Evolutionary conservation across 2,888 invertebrate genomes (phyloP).

Genomic region (Epirrhoe tristata): DNA sequence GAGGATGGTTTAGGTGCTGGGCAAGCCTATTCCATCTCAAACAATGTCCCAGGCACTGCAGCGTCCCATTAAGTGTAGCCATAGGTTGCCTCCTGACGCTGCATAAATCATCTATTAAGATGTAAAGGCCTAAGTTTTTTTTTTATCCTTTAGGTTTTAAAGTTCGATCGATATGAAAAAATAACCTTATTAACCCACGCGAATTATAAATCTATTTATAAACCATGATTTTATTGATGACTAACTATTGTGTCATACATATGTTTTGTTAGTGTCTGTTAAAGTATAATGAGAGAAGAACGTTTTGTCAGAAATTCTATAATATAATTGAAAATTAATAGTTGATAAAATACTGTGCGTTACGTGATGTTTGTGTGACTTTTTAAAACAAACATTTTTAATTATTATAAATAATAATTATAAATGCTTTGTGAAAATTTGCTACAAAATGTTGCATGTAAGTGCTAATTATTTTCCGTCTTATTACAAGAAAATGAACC

Average conservation of each 20-base stretch:
- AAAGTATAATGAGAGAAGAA: conserved; percentile 11
- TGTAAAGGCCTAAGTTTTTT: no score
- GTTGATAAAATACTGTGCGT: background rate
- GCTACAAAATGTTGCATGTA: background rate
- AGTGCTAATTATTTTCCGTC: background rate
- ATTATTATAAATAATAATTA: no score
- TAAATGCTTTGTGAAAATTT: background rate
- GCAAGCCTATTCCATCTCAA: no score
- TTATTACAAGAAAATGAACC: no score
- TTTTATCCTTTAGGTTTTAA: background rate
- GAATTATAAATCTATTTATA: conserved; percentile 25
- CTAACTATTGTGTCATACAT: conserved; percentile 28
- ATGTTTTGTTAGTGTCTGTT: conserved; percentile 15
- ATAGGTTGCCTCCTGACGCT: no score
- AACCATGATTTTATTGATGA: conserved; percentile 26
- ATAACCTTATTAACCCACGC: background rate
- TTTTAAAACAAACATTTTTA: no score
- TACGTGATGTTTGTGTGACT: background rate
- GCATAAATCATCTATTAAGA: no score
- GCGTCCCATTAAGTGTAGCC: no score
- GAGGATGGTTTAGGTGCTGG: no score
- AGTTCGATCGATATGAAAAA: background rate
- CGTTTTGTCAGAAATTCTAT: conserved; percentile 3
- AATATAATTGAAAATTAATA: background rate
- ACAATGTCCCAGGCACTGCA: no score